These are phyloP conservation scores for Hyles euphorbiae DNA, from an alignment of 1,140 invertebrate genomes.

Conservation along the genomic window DNA sequence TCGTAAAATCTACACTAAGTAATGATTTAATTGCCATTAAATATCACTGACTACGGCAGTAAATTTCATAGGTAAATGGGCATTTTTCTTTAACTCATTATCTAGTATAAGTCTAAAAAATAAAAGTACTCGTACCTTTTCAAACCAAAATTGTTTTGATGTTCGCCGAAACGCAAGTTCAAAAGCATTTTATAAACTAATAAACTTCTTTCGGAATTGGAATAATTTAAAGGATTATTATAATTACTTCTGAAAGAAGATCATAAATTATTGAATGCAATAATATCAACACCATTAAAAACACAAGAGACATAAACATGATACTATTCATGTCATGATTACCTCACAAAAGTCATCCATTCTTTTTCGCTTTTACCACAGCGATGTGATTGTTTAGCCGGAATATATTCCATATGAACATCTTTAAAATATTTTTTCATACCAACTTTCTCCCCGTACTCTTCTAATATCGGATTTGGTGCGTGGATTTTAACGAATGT, in stretches of 20 bases:
- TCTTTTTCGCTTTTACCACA: constrained; percentile 14
- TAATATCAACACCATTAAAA: too few relatives aligned
- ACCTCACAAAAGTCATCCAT: constrained; percentile 23
- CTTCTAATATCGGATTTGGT: constrained; percentile 15
- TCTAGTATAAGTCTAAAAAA: too few relatives aligned
- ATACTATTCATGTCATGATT: too few relatives aligned
- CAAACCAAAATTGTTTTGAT: constrained; percentile 17
- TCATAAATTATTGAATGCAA: not conserved
- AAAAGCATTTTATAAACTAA: constrained; percentile 25
- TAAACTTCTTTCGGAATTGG: constrained; percentile 22
- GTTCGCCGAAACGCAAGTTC: constrained; percentile 19
- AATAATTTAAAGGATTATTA: constrained; percentile 11
- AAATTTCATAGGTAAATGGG: too few relatives aligned
- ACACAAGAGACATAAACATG: too few relatives aligned
- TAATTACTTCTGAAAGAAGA: constrained; percentile 13
- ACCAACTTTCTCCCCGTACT: constrained; percentile 15
- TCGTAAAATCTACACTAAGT: too few relatives aligned
- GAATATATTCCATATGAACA: constrained; percentile 13
- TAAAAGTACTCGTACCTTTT: not conserved
- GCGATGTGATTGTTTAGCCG: not conserved
- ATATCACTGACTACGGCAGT: too few relatives aligned
- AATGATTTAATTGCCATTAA: too few relatives aligned
- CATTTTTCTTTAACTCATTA: too few relatives aligned
- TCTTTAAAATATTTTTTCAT: constrained; percentile 22
- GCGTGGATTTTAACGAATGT: constrained; percentile 23